Conservation (phyloP, 2,797 vertebrate genomes). For the Rousettus madagascariensis region DNA sequence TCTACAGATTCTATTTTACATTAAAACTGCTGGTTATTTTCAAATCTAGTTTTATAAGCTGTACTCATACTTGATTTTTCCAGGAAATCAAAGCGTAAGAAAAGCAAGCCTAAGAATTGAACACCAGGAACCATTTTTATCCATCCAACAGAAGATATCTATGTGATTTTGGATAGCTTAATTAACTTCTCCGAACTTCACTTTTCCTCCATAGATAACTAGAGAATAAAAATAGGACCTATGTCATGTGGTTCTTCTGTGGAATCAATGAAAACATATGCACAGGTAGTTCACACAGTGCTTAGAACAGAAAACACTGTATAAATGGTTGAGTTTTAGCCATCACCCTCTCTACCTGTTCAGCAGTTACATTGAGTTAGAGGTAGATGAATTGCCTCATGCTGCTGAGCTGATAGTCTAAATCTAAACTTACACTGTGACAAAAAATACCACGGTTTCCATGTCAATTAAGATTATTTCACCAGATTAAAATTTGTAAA, state of each 20-base stretch:
- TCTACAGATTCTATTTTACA: background rate
- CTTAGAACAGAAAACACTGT: background rate
- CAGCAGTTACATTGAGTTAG: background rate
- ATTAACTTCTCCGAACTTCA: background rate
- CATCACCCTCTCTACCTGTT: too few relatives aligned
- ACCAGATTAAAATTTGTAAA: background rate
- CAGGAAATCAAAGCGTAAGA: background rate
- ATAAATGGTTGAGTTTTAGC: accelerated
- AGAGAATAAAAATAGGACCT: background rate
- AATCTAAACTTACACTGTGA: background rate
- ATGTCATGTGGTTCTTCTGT: background rate
- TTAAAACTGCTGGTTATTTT: background rate
- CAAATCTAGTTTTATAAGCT: background rate
- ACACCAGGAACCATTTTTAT: background rate
- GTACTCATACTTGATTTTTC: background rate
- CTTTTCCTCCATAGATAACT: background rate
- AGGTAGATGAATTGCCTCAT: background rate
- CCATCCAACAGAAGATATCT: background rate
- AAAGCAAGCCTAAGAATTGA: background rate
- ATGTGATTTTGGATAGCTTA: background rate
- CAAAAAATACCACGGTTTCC: background rate
- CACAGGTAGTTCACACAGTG: accelerated
- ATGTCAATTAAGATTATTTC: background rate
- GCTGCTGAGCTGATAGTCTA: background rate
- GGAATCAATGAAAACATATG: background rate